phyloP scores from a whole-genome alignment of 2,888 invertebrate genomes.

The Colostygia pectinataria region DNA sequence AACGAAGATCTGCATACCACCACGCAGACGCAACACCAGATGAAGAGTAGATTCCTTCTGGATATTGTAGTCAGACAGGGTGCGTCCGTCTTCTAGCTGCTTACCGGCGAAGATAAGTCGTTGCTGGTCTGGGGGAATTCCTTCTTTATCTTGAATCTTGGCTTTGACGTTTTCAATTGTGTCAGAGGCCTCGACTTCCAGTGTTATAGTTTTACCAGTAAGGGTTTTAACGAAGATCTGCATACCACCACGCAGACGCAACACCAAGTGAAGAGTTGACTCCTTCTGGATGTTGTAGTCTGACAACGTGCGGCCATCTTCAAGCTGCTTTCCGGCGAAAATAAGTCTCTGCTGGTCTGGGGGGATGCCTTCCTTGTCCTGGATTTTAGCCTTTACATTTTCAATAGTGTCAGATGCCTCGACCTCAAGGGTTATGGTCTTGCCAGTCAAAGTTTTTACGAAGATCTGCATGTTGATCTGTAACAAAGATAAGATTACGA shows the following conservation, averaged over 20 bases:
- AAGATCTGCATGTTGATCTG: conserved; percentile 67
- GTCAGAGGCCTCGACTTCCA: conserved; percentile 32
- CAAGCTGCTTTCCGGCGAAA: conserved; percentile 86
- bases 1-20: conserved; percentile 38
- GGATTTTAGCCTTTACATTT: conserved; percentile 84
- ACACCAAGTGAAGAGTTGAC: conserved; percentile 30
- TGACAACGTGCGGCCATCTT: conserved; percentile 83
- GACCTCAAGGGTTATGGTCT: conserved; percentile 81
- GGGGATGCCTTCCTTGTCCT: conserved; percentile 79
- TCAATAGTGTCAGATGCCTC: conserved; percentile 85
- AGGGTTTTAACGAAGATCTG: conserved; percentile 34
- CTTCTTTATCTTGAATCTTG: conserved; percentile 36
- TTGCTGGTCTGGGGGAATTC: conserved; percentile 37
- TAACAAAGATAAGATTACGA: conserved; percentile 12
- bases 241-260: conserved; percentile 36
- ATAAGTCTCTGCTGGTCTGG: conserved; percentile 85
- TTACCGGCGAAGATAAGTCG: conserved; percentile 35
- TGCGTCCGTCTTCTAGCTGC: conserved; percentile 34
- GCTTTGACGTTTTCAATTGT: conserved; percentile 36
- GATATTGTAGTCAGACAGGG: conserved; percentile 34
- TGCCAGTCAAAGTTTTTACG: conserved; percentile 83
- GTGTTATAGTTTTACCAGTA: conserved; percentile 34
- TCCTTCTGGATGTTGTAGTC: conserved; percentile 37
- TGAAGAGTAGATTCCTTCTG: conserved; percentile 35
- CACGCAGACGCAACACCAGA: conserved; percentile 33